phyloP scores from a whole-genome alignment of 1,140 invertebrate species.

The Propsilocerus akamusi region DNA sequence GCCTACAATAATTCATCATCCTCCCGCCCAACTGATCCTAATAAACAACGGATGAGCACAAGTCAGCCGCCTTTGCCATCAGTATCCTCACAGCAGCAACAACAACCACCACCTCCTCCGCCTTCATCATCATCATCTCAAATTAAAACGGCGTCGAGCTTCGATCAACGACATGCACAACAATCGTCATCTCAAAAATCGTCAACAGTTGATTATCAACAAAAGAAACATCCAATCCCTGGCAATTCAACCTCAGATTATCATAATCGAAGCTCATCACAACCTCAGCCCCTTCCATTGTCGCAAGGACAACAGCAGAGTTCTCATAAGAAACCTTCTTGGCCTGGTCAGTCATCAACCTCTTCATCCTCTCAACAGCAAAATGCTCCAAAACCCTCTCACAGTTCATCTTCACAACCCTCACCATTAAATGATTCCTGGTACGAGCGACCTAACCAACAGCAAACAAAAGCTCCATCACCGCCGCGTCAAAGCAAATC shows the following conservation, averaged over 20 bases:
- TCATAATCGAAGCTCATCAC: not conserved
- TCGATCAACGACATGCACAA: slow-evolving; percentile 10
- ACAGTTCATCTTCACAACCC: not conserved
- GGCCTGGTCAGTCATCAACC: slow-evolving; percentile 1
- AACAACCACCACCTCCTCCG: slow-evolving; percentile 8
- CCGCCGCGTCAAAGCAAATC: not conserved
- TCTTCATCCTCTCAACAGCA: not conserved
- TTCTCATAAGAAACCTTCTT: slow-evolving; percentile 10
- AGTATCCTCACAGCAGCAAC: slow-evolving; percentile 6
- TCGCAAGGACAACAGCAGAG: not conserved
- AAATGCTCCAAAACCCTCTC: not conserved
- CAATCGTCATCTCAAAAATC: not conserved
- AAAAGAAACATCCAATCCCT: too few relatives aligned
- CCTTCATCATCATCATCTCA: not conserved
- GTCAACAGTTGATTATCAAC: too few relatives aligned
- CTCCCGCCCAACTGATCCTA: slow-evolving; percentile 11
- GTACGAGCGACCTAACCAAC: not conserved
- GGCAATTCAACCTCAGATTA: too few relatives aligned
- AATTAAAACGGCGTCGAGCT: not conserved
- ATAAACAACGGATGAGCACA: slow-evolving; percentile 9
- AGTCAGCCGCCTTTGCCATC: not conserved
- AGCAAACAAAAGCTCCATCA: not conserved
- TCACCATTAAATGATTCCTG: not conserved
- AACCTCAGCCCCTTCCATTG: not conserved
- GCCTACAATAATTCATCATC: not conserved